These are phyloP conservation scores for Cepaea nemoralis DNA, from an alignment of 1,140 invertebrate genomes.

Conservation along the genomic window DNA sequence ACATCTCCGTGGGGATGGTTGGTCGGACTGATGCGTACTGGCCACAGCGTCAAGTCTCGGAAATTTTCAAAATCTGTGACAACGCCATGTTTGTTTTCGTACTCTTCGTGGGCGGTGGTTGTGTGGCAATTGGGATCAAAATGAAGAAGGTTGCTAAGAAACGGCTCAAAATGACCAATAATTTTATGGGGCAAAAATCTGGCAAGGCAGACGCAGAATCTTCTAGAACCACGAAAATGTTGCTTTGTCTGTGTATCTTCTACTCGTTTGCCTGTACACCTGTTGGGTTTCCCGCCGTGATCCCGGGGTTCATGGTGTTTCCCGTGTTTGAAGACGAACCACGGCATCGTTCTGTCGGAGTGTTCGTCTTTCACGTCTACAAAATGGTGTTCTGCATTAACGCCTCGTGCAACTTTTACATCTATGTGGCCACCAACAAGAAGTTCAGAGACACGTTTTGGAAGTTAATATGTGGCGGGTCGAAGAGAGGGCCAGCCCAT, in stretches of 20 bases:
- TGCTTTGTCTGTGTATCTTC: slow-evolving; percentile 12
- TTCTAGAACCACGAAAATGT: slow-evolving; percentile 21
- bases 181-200: not conserved
- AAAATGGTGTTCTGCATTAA: not conserved
- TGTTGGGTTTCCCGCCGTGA: not conserved
- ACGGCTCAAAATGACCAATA: not conserved
- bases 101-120: no score
- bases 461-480: no score
- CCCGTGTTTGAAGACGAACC: not conserved
- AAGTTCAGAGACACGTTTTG: slow-evolving; percentile 13
- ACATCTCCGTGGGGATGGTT: no score
- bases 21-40: no score
- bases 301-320: not conserved
- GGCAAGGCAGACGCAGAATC: not conserved
- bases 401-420: slow-evolving; percentile 11
- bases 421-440: slow-evolving; percentile 20
- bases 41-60: no score
- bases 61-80: no score
- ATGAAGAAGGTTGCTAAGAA: no score
- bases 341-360: not conserved
- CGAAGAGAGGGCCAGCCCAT: no score
- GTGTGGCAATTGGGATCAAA: no score
- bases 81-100: no score
- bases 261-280: slow-evolving; percentile 12
- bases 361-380: not conserved